Evolutionary conservation across 1,140 invertebrate species (phyloP), one percentile per base, ranked within the genome.

Genomic region (Papilio dardanus): DNA sequence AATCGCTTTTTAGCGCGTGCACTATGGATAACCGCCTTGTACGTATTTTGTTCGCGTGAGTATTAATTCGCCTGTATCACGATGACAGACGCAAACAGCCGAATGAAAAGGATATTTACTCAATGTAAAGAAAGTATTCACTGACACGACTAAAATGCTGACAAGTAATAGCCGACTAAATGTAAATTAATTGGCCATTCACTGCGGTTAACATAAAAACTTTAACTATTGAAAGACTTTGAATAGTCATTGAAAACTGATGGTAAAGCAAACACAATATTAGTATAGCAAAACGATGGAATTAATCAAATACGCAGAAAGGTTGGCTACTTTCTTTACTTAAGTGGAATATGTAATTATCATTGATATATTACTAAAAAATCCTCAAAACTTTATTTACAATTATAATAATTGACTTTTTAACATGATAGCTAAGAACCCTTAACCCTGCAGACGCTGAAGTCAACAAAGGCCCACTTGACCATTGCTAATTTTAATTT

Each of bases 401-500:
- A 37, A 2, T 37, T 37, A 33, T 33, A 10, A 37, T 37, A 37
- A 37, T 37, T 37, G 35, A 21, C n/a, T n/a, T n/a, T n/a, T n/a
- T n/a, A n/a, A 50, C 21, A 19, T 19, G 16, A n/a, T 46, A 2
- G 21, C n/a, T 7, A 19, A 6, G 50, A 24, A 58, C 54, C 28
- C 21, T 10, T 31, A 31, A 31, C 58, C 28, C 58, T 31, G 24
- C 30, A 66, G 75, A 77, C 74, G 74, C 79, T 76, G 80, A 84
- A 79, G 77, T 80, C 74, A 76, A 71, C 81, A 84, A 66, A 31
- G 16, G 82, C 78, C 83, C 79, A 83, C 80, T 66, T 84, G 76
- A 76, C 80, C 81, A 86, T 68, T 71, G 83, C 85, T 91, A 87
- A 91, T 91, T 86, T 91, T 89, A 86, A 91, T 88, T 85, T 84